A percentile compares a stretch with the other conserved stretches of the same genome.
Conservation (phyloP, 2,113 vertebrate genomes). For the Gavialis gangeticus region DNA sequence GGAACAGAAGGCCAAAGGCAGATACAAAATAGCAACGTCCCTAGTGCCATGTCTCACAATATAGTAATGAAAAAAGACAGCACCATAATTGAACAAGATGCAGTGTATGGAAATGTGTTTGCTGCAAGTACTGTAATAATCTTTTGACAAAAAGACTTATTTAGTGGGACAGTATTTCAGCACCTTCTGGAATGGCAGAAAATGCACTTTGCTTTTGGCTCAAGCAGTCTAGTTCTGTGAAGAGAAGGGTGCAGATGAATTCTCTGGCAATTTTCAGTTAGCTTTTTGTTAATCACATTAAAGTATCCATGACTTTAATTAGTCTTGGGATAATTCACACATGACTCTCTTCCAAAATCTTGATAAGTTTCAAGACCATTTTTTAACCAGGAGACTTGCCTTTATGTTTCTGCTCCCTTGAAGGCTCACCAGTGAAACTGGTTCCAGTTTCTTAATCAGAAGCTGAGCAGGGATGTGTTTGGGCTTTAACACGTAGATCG, state of each 20-base stretch:
- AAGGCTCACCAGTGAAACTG: background rate
- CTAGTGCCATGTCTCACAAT: background rate
- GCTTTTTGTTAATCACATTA: background rate
- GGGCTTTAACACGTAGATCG: background rate
- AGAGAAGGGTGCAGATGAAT: background rate
- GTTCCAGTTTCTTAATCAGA: background rate
- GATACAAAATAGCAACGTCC: background rate
- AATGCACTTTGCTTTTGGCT: background rate
- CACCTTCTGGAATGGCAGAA: background rate
- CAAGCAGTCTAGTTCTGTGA: background rate
- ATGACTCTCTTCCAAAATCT: background rate
- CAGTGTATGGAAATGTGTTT: background rate
- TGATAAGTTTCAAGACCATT: background rate
- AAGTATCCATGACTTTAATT: background rate
- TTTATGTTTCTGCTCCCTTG: background rate
- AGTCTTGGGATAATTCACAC: background rate
- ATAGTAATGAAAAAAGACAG: background rate
- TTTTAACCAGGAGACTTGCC: background rate
- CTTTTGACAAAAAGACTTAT: background rate
- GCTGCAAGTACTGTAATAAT: background rate
- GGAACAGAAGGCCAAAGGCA: background rate
- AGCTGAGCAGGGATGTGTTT: background rate
- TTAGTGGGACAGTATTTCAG: background rate
- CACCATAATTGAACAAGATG: background rate
- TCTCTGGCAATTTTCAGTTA: background rate